These are phyloP conservation scores for Hemichromis elongatus DNA, from an alignment of 2,113 vertebrate genomes.

Conservation along the genomic window DNA sequence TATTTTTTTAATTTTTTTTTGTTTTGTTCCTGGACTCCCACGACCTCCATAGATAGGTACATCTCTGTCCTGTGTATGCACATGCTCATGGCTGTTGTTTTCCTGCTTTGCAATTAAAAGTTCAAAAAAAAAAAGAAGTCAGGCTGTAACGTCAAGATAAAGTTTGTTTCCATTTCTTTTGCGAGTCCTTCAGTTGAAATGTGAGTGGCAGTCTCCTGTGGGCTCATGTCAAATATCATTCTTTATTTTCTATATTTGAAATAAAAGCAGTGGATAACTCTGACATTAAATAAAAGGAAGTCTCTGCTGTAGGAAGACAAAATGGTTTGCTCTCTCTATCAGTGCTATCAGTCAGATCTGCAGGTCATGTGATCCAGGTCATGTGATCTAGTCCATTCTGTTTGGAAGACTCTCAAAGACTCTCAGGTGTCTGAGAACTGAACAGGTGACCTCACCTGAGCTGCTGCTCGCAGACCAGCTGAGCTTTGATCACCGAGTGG, in stretches of 20 bases:
- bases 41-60: too few species aligned
- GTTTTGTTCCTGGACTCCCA: too few species aligned
- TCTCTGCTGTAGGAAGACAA: neutral
- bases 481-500: constrained; percentile 75
- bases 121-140: too few species aligned
- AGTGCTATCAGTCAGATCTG: neutral
- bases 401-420: neutral
- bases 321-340: neutral
- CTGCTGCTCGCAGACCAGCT: constrained; percentile 78
- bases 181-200: too few species aligned
- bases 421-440: neutral
- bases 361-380: neutral
- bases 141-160: too few species aligned
- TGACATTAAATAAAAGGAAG: neutral
- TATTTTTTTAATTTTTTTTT: too few species aligned
- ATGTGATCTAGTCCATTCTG: neutral
- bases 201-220: too few species aligned
- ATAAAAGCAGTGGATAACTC: neutral
- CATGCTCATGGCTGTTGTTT: too few species aligned
- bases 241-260: neutral
- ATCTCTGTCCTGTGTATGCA: too few species aligned
- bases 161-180: too few species aligned
- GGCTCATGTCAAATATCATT: neutral
- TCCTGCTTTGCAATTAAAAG: too few species aligned
- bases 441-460: constrained; percentile 76